phyloP scores from a whole-genome alignment of 2,797 vertebrate species.

The Acipenser ruthenus region DNA sequence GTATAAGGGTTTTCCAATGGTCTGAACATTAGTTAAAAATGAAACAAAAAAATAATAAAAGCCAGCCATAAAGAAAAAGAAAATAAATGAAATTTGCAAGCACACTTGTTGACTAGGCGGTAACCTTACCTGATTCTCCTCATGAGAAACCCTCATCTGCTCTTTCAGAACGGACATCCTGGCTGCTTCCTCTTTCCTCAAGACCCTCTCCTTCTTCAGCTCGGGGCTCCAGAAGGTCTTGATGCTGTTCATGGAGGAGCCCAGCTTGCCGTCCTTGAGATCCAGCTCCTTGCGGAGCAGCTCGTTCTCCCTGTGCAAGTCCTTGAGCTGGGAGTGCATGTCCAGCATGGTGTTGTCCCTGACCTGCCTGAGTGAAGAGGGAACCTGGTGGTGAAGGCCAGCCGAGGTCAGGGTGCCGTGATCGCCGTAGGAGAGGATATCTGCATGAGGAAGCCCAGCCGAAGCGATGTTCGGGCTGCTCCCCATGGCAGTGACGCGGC shows the following conservation, averaged over 20 bases:
- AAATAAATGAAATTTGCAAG: constrained; percentile 4
- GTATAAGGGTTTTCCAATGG: constrained; percentile 13
- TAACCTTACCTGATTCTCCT: constrained; percentile 77
- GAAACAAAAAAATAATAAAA: neutral
- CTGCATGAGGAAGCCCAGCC: constrained; percentile 83
- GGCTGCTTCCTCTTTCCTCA: constrained; percentile 94
- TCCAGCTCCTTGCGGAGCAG: constrained; percentile 91
- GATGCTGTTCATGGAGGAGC: constrained; percentile 97
- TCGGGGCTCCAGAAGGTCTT: constrained; percentile 99
- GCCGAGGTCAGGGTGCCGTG: constrained; percentile 82
- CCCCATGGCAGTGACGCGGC: constrained; percentile 93
- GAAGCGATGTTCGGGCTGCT: constrained; percentile 97
- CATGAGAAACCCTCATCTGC: constrained; percentile 96
- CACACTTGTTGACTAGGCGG: neutral
- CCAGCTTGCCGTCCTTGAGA: constrained; percentile 95
- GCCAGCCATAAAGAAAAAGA: constrained; percentile 16
- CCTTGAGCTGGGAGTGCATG: constrained; percentile 90
- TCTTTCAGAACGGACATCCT: constrained; percentile 95
- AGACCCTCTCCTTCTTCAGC: constrained; percentile 92
- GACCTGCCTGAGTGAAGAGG: constrained; percentile 89
- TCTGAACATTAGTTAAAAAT: too few species aligned
- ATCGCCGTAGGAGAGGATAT: constrained; percentile 88
- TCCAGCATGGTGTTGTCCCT: constrained; percentile 86
- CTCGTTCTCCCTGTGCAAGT: constrained; percentile 93
- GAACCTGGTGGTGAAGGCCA: constrained; percentile 77